Evolutionary conservation across 2,888 invertebrate species (phyloP), one percentile per base, ranked within the genome.

Genomic region (Platycheirus rosarum): DNA sequence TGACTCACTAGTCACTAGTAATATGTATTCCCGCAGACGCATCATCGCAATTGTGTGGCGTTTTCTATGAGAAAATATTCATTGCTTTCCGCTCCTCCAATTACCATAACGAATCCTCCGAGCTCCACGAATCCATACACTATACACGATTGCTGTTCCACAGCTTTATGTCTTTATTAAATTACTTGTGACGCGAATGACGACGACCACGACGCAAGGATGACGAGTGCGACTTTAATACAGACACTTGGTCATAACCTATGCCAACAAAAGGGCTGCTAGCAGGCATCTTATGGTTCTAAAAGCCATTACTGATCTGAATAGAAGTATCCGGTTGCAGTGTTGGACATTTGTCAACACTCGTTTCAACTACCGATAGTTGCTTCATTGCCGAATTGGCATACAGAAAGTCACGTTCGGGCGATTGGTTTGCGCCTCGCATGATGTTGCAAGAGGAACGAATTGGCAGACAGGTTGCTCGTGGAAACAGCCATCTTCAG

Each of bases 241-340:
- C 79, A 57, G 77, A 82, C 71, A 60, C 29, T 53, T 53, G 62
- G 71, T 53, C 80, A 77, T 82, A 82, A 82, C 82, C 82, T 82
- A 82, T 49, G 68, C 71, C 63, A 82, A 82, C 82, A 82, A 82
- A 78, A 77, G 76, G 62, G 53, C 70, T 77, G 53, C 76, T 62
- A 70, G 35, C 55, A 44, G 49, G 51, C 80, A 80, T 76, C 77
- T 73, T 66, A 62, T 66, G 16, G 76, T 70, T 53, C 76, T 66
- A 46, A 82, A 70, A 63, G 49, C 16, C 48, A 55, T 63, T 55
- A 55, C 51, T 77, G 77, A 82, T 77, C 76, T 76, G 80, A 82
- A 82, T 76, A 76, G 76, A 82, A 73, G 82, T 77, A 82, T 82
- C 82, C 82, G 77, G 77, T 82, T 82, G 82, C 82, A 82, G 44